phyloP scores from a whole-genome alignment of 2,888 invertebrate genomes.

The Andrena marginata region DNA sequence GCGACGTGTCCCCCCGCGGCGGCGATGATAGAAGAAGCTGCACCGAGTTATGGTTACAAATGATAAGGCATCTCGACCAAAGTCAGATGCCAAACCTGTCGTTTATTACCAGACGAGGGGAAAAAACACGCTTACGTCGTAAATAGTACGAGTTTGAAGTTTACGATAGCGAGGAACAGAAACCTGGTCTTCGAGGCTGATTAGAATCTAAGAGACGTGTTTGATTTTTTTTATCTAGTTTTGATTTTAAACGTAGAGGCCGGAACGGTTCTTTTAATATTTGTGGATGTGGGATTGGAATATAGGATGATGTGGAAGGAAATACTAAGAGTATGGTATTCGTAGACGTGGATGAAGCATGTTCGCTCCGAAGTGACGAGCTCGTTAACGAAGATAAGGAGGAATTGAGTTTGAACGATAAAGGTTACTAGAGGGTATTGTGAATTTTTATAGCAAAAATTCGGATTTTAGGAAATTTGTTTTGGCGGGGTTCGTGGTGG shows the following conservation, averaged over 20 bases:
- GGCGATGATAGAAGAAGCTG: not conserved
- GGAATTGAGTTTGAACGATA: not conserved
- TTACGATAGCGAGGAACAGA: not conserved
- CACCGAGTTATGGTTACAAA: constrained; percentile 14
- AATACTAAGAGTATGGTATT: not conserved
- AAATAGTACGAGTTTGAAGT: not conserved
- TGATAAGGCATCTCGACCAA: constrained; percentile 3
- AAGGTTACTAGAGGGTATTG: too few species aligned
- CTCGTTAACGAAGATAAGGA: not conserved
- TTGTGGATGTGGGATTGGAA: not conserved
- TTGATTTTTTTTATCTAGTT: not conserved
- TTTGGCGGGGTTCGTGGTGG: too few species aligned
- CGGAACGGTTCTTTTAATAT: not conserved
- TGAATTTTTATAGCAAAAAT: too few species aligned
- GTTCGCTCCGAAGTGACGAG: not conserved
- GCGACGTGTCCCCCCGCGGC: not conserved
- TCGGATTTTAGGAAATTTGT: too few species aligned
- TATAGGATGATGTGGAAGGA: not conserved
- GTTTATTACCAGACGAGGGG: not conserved
- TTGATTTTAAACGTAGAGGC: not conserved
- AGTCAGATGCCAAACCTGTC: not conserved
- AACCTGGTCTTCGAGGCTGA: not conserved
- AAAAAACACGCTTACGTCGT: not conserved
- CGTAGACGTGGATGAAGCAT: not conserved
- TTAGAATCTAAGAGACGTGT: not conserved